phyloP scores from a whole-genome alignment of 2,797 vertebrate species.

The Centropyge bicolor region DNA sequence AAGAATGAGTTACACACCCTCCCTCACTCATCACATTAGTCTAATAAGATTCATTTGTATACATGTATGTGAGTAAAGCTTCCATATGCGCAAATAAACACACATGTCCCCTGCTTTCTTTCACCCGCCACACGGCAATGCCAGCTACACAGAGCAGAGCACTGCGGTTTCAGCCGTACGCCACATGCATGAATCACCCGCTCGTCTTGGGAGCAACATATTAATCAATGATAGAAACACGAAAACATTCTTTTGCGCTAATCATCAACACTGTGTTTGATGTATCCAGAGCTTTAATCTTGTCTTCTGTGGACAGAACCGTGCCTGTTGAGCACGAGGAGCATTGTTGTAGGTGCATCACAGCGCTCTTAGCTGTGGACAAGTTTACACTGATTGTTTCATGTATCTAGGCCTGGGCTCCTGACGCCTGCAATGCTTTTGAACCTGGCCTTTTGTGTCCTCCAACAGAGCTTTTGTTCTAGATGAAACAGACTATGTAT shows the following conservation, averaged over 20 bases:
- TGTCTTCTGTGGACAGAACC: slow-evolving; percentile 57
- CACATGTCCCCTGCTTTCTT: slow-evolving; percentile 4
- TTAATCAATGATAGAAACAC: slow-evolving; percentile 72
- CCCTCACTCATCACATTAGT: slow-evolving; percentile 39
- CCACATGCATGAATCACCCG: slow-evolving; percentile 58
- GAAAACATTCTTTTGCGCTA: slow-evolving; percentile 65
- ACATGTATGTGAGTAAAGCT: slow-evolving; percentile 27
- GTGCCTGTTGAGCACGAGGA: slow-evolving; percentile 49
- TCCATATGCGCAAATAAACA: not conserved
- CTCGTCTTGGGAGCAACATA: slow-evolving; percentile 58
- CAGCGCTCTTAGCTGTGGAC: slow-evolving; percentile 79
- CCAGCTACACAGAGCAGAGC: slow-evolving; percentile 27
- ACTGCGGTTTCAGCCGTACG: slow-evolving; percentile 30
- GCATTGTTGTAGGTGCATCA: slow-evolving; percentile 76
- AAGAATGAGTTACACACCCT: slow-evolving; percentile 35
- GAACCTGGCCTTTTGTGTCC: slow-evolving; percentile 86
- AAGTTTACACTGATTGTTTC: slow-evolving; percentile 87
- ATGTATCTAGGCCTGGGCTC: slow-evolving; percentile 81
- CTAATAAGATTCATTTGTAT: slow-evolving; percentile 47
- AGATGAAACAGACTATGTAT: slow-evolving; percentile 90
- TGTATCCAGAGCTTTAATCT: slow-evolving; percentile 70
- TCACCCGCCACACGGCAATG: not conserved
- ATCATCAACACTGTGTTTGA: slow-evolving; percentile 72
- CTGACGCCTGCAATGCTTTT: slow-evolving; percentile 81
- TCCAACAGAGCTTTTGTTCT: slow-evolving; percentile 87